Evolutionary conservation across 2,797 vertebrate genomes (phyloP).

Genomic region (Crossoptilon crossoptilon): DNA sequence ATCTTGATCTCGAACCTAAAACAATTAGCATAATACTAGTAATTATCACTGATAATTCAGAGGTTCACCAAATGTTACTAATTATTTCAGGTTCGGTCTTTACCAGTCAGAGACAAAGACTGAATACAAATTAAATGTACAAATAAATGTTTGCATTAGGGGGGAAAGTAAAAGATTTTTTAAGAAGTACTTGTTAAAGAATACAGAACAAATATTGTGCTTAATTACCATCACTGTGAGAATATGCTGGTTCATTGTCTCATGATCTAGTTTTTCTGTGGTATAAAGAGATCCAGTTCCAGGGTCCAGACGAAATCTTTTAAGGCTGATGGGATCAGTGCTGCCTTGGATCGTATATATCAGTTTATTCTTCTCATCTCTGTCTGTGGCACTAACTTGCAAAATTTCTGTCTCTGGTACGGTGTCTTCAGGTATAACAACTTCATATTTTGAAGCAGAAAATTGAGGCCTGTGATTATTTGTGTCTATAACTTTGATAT

Average conservation of each 20-base stretch:
- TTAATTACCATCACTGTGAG: constrained; percentile 93
- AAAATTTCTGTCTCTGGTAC: constrained; percentile 90
- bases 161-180: neutral
- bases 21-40: neutral
- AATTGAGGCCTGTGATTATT: constrained; percentile 98
- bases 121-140: neutral
- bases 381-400: constrained; percentile 90
- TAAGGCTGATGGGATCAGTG: constrained; percentile 91
- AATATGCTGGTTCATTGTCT: constrained; percentile 90
- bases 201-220: neutral
- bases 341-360: constrained; percentile 96
- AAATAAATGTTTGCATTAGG: neutral
- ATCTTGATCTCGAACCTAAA: constrained; percentile 96
- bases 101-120: neutral
- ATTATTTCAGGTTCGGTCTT: neutral
- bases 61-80: neutral
- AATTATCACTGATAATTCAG: neutral
- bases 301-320: constrained; percentile 95
- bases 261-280: constrained; percentile 91
- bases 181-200: too few species aligned
- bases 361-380: constrained; percentile 97
- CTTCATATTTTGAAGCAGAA: constrained; percentile 89
- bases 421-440: constrained; percentile 90
- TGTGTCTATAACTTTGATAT: constrained; percentile 96
- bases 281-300: constrained; percentile 91